phyloP scores from a whole-genome alignment of 1,140 invertebrate species.

The Piezodorus guildinii region DNA sequence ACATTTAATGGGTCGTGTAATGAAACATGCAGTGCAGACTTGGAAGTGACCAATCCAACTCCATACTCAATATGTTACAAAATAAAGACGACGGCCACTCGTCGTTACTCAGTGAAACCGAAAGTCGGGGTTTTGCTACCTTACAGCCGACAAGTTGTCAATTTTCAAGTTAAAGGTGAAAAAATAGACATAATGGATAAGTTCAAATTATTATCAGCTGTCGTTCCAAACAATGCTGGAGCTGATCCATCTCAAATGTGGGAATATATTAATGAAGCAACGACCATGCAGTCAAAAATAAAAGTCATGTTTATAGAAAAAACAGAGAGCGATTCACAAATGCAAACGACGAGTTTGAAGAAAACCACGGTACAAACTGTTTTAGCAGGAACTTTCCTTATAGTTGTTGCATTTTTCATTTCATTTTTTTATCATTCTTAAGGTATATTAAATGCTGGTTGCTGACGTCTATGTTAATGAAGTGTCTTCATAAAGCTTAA shows the following conservation, averaged over 20 bases:
- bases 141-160: neutral
- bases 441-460: no score
- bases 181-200: neutral
- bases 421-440: no score
- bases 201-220: neutral
- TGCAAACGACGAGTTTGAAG: neutral
- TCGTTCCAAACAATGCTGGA: neutral
- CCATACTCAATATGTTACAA: slow-evolving; percentile 7
- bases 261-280: neutral
- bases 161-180: neutral
- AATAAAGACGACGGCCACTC: neutral
- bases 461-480: no score
- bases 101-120: neutral
- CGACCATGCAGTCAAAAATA: neutral
- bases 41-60: slow-evolving; percentile 4
- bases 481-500: no score
- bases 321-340: neutral
- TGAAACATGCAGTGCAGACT: neutral
- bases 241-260: neutral
- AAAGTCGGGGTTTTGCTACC: neutral
- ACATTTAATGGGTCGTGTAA: neutral
- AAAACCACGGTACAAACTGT: neutral
- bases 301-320: neutral
- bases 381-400: no score
- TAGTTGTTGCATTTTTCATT: no score